Percentiles rank a stretch among this genome's conserved stretches.
These are phyloP conservation scores for Brachionus paranguensis DNA, from an alignment of 1,140 invertebrate species.

Conservation along the genomic window DNA sequence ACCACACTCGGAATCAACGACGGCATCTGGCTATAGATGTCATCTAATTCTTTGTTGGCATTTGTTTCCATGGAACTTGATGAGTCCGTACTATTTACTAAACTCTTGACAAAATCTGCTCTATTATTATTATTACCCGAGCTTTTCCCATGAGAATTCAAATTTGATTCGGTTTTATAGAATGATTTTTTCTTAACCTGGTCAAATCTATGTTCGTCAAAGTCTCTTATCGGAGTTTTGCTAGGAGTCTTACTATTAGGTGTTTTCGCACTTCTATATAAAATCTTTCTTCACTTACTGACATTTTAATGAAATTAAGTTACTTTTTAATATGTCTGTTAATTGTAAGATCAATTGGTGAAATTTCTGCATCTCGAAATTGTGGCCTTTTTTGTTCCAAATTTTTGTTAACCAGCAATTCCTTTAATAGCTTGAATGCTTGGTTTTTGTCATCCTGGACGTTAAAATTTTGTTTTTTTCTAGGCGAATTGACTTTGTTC, in stretches of 20 bases:
- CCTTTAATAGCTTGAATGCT: background rate
- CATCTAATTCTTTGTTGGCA: background rate
- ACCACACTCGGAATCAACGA: background rate
- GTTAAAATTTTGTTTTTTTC: background rate
- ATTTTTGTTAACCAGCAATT: background rate
- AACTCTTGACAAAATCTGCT: background rate
- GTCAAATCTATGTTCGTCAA: background rate
- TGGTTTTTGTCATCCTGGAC: background rate
- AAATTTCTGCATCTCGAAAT: background rate
- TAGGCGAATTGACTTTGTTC: background rate
- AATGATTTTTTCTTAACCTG: background rate
- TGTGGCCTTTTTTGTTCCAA: background rate
- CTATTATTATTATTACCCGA: background rate
- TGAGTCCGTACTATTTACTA: background rate
- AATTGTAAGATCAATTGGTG: background rate
- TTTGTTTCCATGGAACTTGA: background rate
- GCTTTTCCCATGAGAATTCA: background rate
- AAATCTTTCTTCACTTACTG: background rate
- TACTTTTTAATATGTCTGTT: background rate
- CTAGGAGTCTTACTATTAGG: background rate
- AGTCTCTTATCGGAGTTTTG: background rate
- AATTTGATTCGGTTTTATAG: background rate
- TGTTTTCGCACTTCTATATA: background rate
- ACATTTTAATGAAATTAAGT: background rate
- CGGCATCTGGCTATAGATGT: background rate